These are phyloP conservation scores for Taenaris catops DNA, from an alignment of 2,888 invertebrate species.

Conservation along the genomic window DNA sequence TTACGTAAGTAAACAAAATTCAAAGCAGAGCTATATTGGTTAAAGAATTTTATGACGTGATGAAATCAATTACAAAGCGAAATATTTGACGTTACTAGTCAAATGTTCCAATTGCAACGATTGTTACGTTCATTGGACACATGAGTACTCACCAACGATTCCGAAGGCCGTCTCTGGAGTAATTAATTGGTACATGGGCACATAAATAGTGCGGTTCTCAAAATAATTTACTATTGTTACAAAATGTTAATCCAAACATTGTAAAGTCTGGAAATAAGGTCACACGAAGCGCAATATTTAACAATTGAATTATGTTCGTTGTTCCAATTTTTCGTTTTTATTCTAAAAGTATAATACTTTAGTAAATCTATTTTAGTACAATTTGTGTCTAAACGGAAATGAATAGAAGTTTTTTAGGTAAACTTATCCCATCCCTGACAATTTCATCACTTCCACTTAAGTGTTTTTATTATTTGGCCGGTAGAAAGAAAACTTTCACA, in stretches of 20 bases:
- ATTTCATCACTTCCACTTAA: too few relatives aligned
- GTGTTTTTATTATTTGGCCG: too few relatives aligned
- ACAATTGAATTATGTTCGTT: slow-evolving; percentile 31
- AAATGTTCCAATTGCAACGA: slow-evolving; percentile 11
- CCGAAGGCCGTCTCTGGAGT: slow-evolving; percentile 39
- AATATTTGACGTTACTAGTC: slow-evolving; percentile 6
- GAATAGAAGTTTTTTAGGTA: too few relatives aligned
- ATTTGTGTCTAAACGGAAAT: too few relatives aligned
- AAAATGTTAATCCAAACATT: slow-evolving; percentile 49
- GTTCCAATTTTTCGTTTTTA: too few relatives aligned
- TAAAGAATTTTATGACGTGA: slow-evolving; percentile 1
- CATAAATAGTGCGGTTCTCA: slow-evolving; percentile 40
- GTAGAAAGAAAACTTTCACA: too few relatives aligned
- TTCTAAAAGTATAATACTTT: too few relatives aligned
- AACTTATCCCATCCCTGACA: too few relatives aligned
- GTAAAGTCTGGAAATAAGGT: slow-evolving; percentile 45
- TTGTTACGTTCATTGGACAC: slow-evolving; percentile 7
- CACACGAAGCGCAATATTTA: slow-evolving; percentile 38
- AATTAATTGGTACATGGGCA: slow-evolving; percentile 33
- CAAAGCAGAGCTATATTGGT: too few relatives aligned
- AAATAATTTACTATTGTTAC: slow-evolving; percentile 54
- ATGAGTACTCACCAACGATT: slow-evolving; percentile 7
- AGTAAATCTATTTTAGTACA: too few relatives aligned
- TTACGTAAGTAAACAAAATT: too few relatives aligned
- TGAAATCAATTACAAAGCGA: slow-evolving; percentile 7